Evolutionary conservation across 2,113 vertebrate species (phyloP), one percentile per base, ranked within the genome.

Genomic region (Psammodynastes pulverulentus): DNA sequence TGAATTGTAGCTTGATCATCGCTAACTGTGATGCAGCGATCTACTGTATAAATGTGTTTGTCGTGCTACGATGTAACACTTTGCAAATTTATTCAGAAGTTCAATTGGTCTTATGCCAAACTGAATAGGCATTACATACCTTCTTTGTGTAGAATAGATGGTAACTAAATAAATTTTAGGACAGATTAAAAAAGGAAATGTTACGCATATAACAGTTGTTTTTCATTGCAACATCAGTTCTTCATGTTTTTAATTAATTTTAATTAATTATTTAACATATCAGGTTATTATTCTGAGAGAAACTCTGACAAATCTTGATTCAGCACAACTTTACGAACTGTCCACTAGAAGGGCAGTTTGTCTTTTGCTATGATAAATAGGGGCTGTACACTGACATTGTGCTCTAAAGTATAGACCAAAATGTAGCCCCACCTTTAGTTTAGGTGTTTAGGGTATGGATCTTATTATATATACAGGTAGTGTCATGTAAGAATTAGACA

Each of bases 401-500:
- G 29, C 62, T 54, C 29, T 43, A 46, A 79, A 52, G 43, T 54
- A 85, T 58, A 5, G 12, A 39, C 7, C 58, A 79, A 93, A 79
- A 19, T 79, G 49, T 90, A 93, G 93, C 54, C 79, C 53, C 9
- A 90, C 13, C 58, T 79, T 56, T 54, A 84, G 3, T 53, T 53
- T 46, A 26, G 23, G 39, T 43, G 6, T 39, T 89, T 43, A 89
- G 84, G 58, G 45, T 92, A 92, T 89, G 93, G 95, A 93, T 87
- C 54, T 90, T 92, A 96, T 92, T 95, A 93, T 92, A 94, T 95
- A 94, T 95, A 95, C 90, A 96, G 92, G 89, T 96, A 96, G 94
- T 94, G 93, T 96, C 96, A 95, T 95, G 90, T 85, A 95, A 93
- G 93, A 96, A 96, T 96, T 97, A 97, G 58, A 88, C 84, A 86